Evolutionary conservation across 2,797 vertebrate species (phyloP), one percentile per base, ranked within the genome.

Genomic region (Schizopygopsis pylzovi): DNA sequence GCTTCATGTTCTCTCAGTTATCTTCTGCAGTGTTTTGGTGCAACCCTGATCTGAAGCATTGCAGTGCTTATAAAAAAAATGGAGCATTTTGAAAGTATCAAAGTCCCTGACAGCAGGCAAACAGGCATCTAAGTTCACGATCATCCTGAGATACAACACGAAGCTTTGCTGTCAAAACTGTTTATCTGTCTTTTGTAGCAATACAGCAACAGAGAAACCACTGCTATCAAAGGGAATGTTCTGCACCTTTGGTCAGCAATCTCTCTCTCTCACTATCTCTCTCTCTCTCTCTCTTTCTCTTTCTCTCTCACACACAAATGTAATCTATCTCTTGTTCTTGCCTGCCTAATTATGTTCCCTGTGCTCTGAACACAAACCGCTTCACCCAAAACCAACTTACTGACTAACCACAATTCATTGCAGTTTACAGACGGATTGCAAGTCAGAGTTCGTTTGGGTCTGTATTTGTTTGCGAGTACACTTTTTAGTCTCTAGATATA

Each of bases 341-440:
- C 47, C 63, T 20, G 49, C 52, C 70, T 87, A 84, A 87, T 87
- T 81, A 75, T 78, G 49, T 84, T 87, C 63, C 52, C 49, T 71
- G 49, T 20, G 70, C 59, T 65, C 72, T 63, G 20, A 63, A 63
- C 77, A 83, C 73, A 84, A 79, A 87, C 68, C 73, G 15, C 79
- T 85, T 79, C 12, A 45, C 65, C 82, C 70, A 49, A 81, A 75
- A 63, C 70, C 56, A 82, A 82, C 41, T 85, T 79, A 43, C 37
- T 12, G 83, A 65, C 87, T 82, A 65, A 65, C 73, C 84, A 71
- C 47, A 82, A 71, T 86, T 88, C 59, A 79, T 80, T 88, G 10
- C 85, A 85, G 37, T 75, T 76, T 68, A 75, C 22, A 81, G 56
- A 72, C 25, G 4, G 25, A 87, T 25, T 39, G 41, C 13, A 20